A percentile compares a stretch with the other conserved stretches of the same genome.
Evolutionary conservation across 2,888 invertebrate species (phyloP).

Genomic region (Drosophila nigritarsus): DNA sequence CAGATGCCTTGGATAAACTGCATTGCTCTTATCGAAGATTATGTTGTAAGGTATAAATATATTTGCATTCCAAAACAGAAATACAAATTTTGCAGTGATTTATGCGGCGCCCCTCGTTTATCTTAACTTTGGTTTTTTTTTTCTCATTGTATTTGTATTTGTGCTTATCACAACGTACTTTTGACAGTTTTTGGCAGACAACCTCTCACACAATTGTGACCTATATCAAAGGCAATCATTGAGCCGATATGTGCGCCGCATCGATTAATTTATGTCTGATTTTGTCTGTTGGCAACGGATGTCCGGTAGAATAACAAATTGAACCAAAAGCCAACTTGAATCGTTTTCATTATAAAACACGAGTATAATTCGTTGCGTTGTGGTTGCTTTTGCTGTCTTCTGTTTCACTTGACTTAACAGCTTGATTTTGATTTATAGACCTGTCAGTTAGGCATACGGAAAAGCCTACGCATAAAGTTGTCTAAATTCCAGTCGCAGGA

Average conservation of each 20-base stretch:
- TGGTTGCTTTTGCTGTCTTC: slow-evolving; percentile 26
- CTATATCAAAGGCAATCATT: slow-evolving; percentile 41
- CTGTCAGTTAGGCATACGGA: slow-evolving; percentile 42
- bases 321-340: slow-evolving; percentile 49
- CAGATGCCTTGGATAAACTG: neutral
- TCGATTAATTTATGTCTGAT: slow-evolving; percentile 62
- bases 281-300: slow-evolving; percentile 45
- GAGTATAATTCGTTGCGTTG: slow-evolving; percentile 35
- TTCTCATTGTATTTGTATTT: slow-evolving; percentile 22
- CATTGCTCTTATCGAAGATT: neutral
- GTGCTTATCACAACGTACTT: slow-evolving; percentile 64
- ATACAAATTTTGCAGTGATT: neutral
- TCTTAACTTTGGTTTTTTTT: neutral
- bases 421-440: slow-evolving; percentile 75
- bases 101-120: neutral
- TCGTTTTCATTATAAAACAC: slow-evolving; percentile 70
- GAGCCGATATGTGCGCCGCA: slow-evolving; percentile 45
- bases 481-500: slow-evolving; percentile 12
- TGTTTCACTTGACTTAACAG: slow-evolving; percentile 63
- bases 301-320: slow-evolving; percentile 59
- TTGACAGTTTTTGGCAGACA: slow-evolving; percentile 68
- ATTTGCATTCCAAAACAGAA: neutral
- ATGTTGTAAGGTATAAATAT: neutral
- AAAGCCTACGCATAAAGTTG: slow-evolving; percentile 28
- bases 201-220: slow-evolving; percentile 24